A percentile compares a stretch with the other conserved stretches of the same genome.
Evolutionary conservation across 2,888 invertebrate species (phyloP).

Genomic region (Ormyrus labotus): DNA sequence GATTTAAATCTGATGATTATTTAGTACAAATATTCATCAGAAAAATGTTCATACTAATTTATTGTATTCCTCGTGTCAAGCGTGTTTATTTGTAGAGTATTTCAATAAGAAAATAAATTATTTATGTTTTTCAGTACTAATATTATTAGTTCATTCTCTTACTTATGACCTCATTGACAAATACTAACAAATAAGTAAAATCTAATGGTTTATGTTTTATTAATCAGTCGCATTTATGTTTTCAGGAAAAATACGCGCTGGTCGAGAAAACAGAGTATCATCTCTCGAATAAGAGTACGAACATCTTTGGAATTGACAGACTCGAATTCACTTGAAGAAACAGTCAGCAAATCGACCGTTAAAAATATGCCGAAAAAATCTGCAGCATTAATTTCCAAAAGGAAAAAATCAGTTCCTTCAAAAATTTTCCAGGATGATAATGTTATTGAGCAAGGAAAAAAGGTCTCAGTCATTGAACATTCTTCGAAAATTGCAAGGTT

Average conservation of each 20-base stretch:
- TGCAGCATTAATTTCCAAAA: background rate
- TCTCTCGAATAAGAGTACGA: constrained; percentile 39
- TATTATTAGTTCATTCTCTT: constrained; percentile 15
- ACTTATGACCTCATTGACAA: constrained; percentile 15
- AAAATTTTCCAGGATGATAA: background rate
- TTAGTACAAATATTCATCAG: background rate
- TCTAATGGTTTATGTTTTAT: background rate
- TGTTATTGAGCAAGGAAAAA: background rate
- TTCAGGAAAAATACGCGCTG: constrained; percentile 44
- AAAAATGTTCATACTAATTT: background rate
- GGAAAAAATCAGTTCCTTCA: background rate
- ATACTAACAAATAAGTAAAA: constrained; percentile 4
- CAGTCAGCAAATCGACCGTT: background rate
- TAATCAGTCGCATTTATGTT: constrained; percentile 49
- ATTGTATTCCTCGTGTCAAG: background rate
- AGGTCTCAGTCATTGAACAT: background rate
- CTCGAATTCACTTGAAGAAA: background rate
- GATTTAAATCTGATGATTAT: background rate
- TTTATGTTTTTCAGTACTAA: constrained; percentile 16
- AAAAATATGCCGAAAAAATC: constrained; percentile 1
- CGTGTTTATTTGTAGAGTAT: background rate
- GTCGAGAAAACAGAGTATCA: constrained; percentile 26
- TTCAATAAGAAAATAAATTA: constrained; percentile 34
- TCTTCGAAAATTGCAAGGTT: background rate
- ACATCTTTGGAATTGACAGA: constrained; percentile 15